Conservation (phyloP, 2,888 invertebrate species). For the Calephelis perditalis region DNA sequence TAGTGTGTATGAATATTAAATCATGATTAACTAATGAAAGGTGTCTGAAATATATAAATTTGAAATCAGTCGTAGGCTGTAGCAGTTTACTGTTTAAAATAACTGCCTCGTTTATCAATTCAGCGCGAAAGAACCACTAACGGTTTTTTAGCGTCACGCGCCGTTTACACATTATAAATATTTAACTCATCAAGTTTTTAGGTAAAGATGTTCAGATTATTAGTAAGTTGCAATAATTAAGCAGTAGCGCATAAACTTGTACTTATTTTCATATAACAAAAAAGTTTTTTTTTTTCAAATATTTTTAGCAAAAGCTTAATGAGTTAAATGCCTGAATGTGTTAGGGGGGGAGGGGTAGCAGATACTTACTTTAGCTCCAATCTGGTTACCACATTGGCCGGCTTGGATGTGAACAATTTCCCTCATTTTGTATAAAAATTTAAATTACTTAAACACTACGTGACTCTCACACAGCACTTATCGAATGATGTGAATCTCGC, state of each 20-base stretch:
- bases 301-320: no score
- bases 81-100: no score
- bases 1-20: no score
- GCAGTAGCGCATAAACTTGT: no score
- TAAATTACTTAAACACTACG: conserved; percentile 68
- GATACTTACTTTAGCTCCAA: conserved; percentile 80
- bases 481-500: conserved; percentile 53
- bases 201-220: no score
- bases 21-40: no score
- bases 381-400: conserved; percentile 92
- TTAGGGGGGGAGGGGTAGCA: not conserved
- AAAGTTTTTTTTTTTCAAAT: no score
- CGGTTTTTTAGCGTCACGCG: conserved; percentile 6
- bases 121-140: conserved; percentile 1
- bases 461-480: conserved; percentile 64
- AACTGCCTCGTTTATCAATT: not conserved
- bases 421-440: conserved; percentile 81
- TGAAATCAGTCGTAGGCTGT: no score
- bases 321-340: no score
- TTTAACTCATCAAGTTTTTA: not conserved
- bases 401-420: conserved; percentile 91
- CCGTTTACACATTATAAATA: conserved; percentile 11
- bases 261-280: no score
- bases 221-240: no score
- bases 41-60: no score